Conservation (phyloP, 2,888 invertebrate genomes). For the Amiota communis region DNA sequence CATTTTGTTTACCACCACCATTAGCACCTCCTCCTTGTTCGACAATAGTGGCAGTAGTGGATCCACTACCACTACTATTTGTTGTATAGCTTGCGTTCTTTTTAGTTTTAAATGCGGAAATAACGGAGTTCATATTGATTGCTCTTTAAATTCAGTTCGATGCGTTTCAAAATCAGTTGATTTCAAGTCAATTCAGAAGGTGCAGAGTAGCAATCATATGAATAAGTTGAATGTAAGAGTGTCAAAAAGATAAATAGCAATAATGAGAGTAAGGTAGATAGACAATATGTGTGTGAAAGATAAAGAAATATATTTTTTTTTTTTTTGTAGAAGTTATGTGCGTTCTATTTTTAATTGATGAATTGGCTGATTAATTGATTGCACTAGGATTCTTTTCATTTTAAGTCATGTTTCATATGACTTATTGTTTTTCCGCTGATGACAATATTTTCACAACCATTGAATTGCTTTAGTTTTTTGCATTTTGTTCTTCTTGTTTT, state of each 20-base stretch:
- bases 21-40: conserved; percentile 31
- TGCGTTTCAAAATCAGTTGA: background rate
- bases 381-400: background rate
- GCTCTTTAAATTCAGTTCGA: conserved; percentile 7
- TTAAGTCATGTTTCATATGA: background rate
- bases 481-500: conserved; percentile 5
- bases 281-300: background rate
- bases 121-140: conserved; percentile 73
- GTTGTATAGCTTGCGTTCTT: conserved; percentile 56
- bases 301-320: background rate
- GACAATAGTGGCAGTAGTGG: conserved; percentile 33
- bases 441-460: conserved; percentile 9
- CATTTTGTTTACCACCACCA: conserved; percentile 52
- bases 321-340: conserved; percentile 5
- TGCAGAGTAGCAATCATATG: background rate
- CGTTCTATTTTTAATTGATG: background rate
- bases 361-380: no score
- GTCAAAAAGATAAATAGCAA: no score
- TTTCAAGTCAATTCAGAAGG: background rate
- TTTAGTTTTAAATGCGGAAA: conserved; percentile 73
- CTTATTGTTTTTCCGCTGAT: background rate
- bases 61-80: conserved; percentile 24
- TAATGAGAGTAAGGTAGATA: no score
- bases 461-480: conserved; percentile 12
- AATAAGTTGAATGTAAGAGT: background rate